These are phyloP conservation scores for Saguinus midas DNA, from an alignment of 2,113 vertebrate species.

Conservation along the genomic window DNA sequence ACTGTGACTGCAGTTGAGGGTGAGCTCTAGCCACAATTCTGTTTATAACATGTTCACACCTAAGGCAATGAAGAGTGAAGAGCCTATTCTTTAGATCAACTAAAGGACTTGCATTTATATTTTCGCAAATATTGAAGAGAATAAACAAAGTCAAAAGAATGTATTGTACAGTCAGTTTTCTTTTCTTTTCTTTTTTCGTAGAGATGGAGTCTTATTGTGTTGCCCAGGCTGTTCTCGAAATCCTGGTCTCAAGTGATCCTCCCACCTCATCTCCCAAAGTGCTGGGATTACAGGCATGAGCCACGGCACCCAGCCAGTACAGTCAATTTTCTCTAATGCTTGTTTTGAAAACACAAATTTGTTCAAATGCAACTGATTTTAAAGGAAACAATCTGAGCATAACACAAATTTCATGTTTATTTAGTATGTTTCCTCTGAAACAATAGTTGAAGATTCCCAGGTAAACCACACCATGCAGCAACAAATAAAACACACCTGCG, in stretches of 20 bases:
- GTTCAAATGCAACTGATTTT: neutral
- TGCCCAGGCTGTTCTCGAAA: too few relatives aligned
- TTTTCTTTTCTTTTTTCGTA: neutral
- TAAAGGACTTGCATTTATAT: neutral
- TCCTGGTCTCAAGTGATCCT: too few relatives aligned
- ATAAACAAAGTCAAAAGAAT: slow-evolving; percentile 1
- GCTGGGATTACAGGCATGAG: too few relatives aligned
- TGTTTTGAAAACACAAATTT: neutral
- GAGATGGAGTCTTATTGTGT: too few relatives aligned
- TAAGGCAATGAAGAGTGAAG: neutral
- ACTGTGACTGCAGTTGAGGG: neutral
- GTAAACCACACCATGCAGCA: neutral
- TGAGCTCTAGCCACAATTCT: neutral
- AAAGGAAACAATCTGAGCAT: neutral
- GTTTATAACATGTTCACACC: neutral
- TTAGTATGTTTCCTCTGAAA: neutral
- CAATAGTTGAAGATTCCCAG: neutral
- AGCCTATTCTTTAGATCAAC: neutral
- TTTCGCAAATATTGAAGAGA: neutral
- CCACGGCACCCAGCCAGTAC: too few relatives aligned
- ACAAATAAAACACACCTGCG: neutral
- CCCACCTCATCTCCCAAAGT: too few relatives aligned
- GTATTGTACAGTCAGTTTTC: neutral
- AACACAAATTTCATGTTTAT: neutral
- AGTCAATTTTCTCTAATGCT: neutral